Evolutionary conservation across 2,797 vertebrate species (phyloP).

Genomic region (Sebastes variabilis): DNA sequence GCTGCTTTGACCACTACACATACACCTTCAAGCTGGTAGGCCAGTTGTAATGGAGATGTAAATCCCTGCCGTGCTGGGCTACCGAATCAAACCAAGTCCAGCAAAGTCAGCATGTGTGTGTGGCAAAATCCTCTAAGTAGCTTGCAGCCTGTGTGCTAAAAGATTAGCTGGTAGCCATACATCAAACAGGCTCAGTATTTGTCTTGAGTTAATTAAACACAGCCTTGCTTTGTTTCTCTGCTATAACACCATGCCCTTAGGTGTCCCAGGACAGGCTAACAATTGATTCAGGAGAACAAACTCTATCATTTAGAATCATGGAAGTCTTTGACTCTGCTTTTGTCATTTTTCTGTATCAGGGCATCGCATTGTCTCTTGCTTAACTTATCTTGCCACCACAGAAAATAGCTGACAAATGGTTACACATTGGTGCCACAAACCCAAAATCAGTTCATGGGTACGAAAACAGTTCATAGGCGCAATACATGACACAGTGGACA

Average conservation of each 20-base stretch:
- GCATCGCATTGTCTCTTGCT: background rate
- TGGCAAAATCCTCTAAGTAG: too few relatives aligned
- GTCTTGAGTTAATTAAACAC: background rate
- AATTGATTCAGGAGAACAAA: background rate
- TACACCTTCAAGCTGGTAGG: too few relatives aligned
- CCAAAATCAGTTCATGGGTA: background rate
- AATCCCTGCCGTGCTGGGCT: too few relatives aligned
- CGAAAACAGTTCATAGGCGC: background rate
- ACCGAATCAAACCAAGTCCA: too few relatives aligned
- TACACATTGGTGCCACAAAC: background rate
- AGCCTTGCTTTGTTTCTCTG: background rate
- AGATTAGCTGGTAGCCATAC: background rate
- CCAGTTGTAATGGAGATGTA: too few relatives aligned
- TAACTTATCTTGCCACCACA: background rate
- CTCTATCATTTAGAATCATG: background rate
- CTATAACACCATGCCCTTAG: background rate
- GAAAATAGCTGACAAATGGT: background rate
- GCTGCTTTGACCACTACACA: too few relatives aligned
- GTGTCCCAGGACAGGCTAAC: background rate
- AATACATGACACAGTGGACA: constrained; percentile 3
- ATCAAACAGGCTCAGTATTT: background rate
- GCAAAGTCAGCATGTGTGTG: too few relatives aligned
- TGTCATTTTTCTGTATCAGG: background rate
- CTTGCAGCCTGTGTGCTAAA: background rate
- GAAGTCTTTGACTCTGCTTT: background rate